phyloP scores from a whole-genome alignment of 2,797 vertebrate species.

The Falco peregrinus region DNA sequence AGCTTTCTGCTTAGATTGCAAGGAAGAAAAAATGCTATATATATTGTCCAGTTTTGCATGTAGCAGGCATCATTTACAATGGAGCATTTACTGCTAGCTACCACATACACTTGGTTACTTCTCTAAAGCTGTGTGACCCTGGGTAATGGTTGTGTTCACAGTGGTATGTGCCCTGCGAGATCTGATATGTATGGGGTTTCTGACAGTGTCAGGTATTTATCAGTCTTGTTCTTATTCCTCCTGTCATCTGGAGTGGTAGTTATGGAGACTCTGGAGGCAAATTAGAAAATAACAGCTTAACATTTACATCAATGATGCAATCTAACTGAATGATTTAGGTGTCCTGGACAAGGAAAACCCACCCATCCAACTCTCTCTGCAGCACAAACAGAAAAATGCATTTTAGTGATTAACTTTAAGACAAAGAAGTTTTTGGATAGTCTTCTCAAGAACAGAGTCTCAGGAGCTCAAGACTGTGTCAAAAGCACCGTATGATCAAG shows the following conservation, averaged over 20 bases:
- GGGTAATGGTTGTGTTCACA: background rate
- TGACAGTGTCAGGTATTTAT: background rate
- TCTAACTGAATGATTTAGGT: background rate
- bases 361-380: background rate
- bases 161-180: background rate
- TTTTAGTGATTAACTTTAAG: background rate
- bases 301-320: background rate
- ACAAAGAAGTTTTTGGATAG: background rate
- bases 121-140: background rate
- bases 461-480: background rate
- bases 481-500: background rate
- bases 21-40: background rate
- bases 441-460: background rate
- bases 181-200: background rate
- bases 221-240: background rate
- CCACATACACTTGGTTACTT: background rate
- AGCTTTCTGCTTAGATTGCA: background rate
- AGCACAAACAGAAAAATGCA: background rate
- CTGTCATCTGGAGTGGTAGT: background rate
- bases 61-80: background rate
- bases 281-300: slow-evolving; percentile 37
- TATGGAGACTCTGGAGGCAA: slow-evolving; percentile 6
- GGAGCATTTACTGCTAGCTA: background rate
- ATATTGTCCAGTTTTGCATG: background rate
- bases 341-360: background rate